Conservation (phyloP, 2,113 vertebrate species). For the Apistogramma diplotaenia region DNA sequence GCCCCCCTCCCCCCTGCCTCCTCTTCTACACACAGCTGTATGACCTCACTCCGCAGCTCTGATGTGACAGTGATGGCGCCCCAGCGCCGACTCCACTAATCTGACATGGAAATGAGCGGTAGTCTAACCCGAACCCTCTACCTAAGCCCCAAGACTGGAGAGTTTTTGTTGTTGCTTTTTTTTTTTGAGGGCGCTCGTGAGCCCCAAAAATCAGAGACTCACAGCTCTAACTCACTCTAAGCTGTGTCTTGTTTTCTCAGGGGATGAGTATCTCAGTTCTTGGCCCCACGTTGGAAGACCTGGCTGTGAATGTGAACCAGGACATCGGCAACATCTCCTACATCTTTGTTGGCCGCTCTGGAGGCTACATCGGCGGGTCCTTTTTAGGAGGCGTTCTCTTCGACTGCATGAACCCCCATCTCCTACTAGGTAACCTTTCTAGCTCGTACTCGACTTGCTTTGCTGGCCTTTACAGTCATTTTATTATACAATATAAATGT, state of each 20-base stretch:
- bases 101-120: too few relatives aligned
- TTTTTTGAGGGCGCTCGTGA: too few relatives aligned
- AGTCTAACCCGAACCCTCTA: too few relatives aligned
- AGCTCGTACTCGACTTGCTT: not conserved
- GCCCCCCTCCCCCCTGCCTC: too few relatives aligned
- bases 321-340: constrained; percentile 89
- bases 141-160: too few relatives aligned
- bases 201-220: not conserved
- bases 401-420: constrained; percentile 81
- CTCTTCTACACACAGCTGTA: too few relatives aligned
- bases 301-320: constrained; percentile 85
- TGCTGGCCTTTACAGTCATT: not conserved
- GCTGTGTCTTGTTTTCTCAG: constrained; percentile 60
- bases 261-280: constrained; percentile 88
- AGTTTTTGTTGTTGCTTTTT: too few relatives aligned
- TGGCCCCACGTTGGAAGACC: constrained; percentile 88
- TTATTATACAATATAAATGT: not conserved
- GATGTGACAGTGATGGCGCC: too few relatives aligned
- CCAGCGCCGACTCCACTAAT: too few relatives aligned
- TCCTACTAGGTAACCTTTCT: constrained; percentile 84
- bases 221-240: not conserved
- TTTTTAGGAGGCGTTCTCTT: constrained; percentile 86
- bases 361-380: constrained; percentile 88
- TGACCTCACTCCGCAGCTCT: too few relatives aligned
- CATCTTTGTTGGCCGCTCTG: constrained; percentile 88